A percentile compares a stretch with the other conserved stretches of the same genome.
phyloP scores from a whole-genome alignment of 2,113 vertebrate genomes.

The Psilopsiagon aymara region DNA sequence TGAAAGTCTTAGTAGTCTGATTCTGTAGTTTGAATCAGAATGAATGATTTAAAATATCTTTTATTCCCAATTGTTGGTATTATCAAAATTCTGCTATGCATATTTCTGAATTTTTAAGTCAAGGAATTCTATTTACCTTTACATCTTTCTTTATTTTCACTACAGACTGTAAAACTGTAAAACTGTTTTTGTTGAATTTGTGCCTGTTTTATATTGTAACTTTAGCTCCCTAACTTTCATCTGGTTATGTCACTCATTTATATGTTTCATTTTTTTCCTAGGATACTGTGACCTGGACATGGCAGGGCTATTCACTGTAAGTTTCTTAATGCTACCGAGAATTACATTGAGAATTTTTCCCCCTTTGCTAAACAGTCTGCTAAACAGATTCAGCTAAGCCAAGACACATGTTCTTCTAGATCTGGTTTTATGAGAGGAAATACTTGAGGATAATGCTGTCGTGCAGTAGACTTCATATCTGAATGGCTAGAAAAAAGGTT shows the following conservation, averaged over 20 bases:
- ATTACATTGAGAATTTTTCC: neutral
- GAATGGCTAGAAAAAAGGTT: neutral
- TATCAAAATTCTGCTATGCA: neutral
- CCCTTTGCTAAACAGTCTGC: neutral
- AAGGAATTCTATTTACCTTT: neutral
- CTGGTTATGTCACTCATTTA: neutral
- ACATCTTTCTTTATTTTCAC: neutral
- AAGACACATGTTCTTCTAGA: neutral
- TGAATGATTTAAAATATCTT: neutral
- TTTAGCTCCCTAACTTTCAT: neutral
- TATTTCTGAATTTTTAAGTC: neutral
- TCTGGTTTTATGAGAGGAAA: neutral
- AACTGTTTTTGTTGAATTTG: neutral
- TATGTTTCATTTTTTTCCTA: slow-evolving; percentile 55
- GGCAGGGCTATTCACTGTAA: slow-evolving; percentile 94
- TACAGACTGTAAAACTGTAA: neutral
- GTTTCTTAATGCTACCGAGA: slow-evolving; percentile 59
- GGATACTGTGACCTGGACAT: slow-evolving; percentile 98
- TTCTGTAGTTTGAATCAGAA: neutral
- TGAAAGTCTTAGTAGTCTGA: neutral
- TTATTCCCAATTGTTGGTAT: neutral
- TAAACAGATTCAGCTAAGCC: neutral
- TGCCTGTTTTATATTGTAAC: neutral
- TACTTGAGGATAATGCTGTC: neutral
- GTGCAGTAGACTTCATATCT: neutral